These are phyloP conservation scores for Empidonax alnorum DNA, from an alignment of 2,113 vertebrate genomes.

Conservation along the genomic window DNA sequence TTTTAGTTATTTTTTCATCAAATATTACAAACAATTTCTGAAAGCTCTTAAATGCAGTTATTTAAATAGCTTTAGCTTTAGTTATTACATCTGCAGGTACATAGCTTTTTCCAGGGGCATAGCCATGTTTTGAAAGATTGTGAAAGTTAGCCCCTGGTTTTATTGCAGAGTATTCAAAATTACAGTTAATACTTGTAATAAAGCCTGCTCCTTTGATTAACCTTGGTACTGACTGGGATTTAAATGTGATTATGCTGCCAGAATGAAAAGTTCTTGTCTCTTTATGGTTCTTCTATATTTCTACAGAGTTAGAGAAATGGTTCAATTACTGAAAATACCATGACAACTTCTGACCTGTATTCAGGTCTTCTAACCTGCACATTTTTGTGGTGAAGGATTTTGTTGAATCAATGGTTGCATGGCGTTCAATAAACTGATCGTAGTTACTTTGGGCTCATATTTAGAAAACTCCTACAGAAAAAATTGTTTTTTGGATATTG, in stretches of 20 bases:
- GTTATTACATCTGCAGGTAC: not conserved
- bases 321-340: not conserved
- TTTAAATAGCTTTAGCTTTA: not conserved
- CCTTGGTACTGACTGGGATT: not conserved
- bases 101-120: not conserved
- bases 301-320: not conserved
- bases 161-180: not conserved
- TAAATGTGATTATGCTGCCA: not conserved
- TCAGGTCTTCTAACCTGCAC: not conserved
- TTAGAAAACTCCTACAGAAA: slow-evolving; percentile 66
- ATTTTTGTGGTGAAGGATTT: slow-evolving; percentile 28
- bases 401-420: not conserved
- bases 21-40: not conserved
- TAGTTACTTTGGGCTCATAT: slow-evolving; percentile 54
- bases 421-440: slow-evolving; percentile 38
- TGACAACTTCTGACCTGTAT: not conserved
- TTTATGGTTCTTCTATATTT: not conserved
- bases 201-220: not conserved
- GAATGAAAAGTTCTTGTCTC: not conserved
- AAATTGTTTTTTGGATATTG: slow-evolving; percentile 63
- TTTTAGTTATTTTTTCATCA: not conserved
- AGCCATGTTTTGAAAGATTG: not conserved
- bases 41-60: not conserved
- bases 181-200: not conserved
- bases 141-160: not conserved